Evolutionary conservation across 2,797 vertebrate species (phyloP), one percentile per base, ranked within the genome.

Genomic region (Anomalospiza imberbis): DNA sequence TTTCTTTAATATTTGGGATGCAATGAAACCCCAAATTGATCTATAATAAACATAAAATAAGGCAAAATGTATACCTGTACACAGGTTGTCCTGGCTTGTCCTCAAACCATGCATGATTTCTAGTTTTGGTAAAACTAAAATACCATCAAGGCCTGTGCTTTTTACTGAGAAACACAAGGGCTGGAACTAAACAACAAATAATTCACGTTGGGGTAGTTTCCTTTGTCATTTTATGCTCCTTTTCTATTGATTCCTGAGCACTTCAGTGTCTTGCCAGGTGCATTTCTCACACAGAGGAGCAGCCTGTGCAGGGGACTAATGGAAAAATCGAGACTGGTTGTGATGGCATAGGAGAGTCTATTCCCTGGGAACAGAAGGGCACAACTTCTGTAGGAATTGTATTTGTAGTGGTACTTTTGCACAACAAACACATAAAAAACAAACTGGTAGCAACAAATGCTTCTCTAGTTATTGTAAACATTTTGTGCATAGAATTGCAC

Each of bases 11-110:
- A 54, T 71, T 67, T 58, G 21, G 15, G 17, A 44, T 55, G 10
- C 22, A 76, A 31, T 47, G 20, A 73, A 45, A 0, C 15, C 3
- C 6, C 0, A 7, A 21, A 2, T 22, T 58, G 16, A 44, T 63
- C 17, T 51, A 7, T 32, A 68, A 22, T 72, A 75, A 55, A 67
- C 58, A 25, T 7, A 31, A 54, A 3, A n/a, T 19, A 62, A 80
- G 34, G 28, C 55, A 60, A 74, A 77, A 14, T 3, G 0, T 21
- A 3, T 44, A 18, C 10, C 16, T 50, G 25, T 57, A 16, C 8
- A 10, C 7, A 13, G 6, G 4, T n/a, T 63, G 17, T 72, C 29
- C 9, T 71, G 38, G 31, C 25, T 82, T 48, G n/a, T 63, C n/a
- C 32, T 72, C 67, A 42, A 65, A 63, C 21, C 60, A 8, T 53